Conservation (phyloP, 2,888 invertebrate genomes). For the Clepsis dumicolana region DNA sequence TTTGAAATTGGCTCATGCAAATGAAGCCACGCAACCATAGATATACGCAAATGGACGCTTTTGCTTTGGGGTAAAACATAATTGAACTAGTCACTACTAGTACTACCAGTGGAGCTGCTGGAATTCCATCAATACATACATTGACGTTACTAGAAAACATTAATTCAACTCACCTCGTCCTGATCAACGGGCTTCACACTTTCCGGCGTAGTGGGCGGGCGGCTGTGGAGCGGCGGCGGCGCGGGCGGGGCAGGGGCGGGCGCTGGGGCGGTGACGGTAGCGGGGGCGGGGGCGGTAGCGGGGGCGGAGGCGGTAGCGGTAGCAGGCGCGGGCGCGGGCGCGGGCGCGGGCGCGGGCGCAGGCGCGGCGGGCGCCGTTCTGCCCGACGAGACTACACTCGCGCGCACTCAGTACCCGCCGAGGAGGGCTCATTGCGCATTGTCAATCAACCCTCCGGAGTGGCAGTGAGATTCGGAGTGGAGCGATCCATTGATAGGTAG, state of each 20-base stretch:
- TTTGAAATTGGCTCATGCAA: too few relatives aligned
- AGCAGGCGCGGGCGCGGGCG: slow-evolving; percentile 11
- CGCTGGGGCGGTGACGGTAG: slow-evolving; percentile 40
- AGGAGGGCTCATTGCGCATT: slow-evolving; percentile 53
- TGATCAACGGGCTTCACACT: slow-evolving; percentile 29
- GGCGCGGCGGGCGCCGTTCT: slow-evolving; percentile 40
- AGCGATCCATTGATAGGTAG: slow-evolving; percentile 17
- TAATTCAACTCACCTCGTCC: slow-evolving; percentile 19
- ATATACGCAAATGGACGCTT: too few relatives aligned
- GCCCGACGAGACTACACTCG: slow-evolving; percentile 70
- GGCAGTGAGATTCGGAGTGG: slow-evolving; percentile 8
- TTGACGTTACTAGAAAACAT: neutral
- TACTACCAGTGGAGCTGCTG: too few relatives aligned
- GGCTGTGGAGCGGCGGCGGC: slow-evolving; percentile 43
- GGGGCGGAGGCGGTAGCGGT: slow-evolving; percentile 26
- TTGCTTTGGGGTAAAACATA: too few relatives aligned
- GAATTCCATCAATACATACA: too few relatives aligned
- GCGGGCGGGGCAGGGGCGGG: slow-evolving; percentile 28
- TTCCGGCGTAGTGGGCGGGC: slow-evolving; percentile 31
- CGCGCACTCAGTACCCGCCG: slow-evolving; percentile 67
- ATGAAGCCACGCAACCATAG: too few relatives aligned
- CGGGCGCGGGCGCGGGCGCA: slow-evolving; percentile 27
- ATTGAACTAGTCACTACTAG: too few relatives aligned
- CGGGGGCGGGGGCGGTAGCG: slow-evolving; percentile 21
- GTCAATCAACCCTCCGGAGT: slow-evolving; percentile 46